Evolutionary conservation across 2,797 vertebrate species (phyloP).

Genomic region (Sebastes diploproa): DNA sequence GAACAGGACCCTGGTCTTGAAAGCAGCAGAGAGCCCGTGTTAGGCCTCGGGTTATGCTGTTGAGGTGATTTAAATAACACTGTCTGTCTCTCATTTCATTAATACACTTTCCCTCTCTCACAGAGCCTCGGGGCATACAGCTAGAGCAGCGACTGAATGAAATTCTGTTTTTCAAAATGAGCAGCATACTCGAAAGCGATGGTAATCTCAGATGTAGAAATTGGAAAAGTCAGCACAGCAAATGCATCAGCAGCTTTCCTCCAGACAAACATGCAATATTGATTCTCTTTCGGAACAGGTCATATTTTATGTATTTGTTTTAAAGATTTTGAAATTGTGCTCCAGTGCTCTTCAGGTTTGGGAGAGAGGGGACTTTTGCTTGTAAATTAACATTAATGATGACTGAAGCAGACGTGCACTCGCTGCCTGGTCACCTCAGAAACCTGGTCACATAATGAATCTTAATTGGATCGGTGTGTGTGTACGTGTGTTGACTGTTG

Average conservation of each 20-base stretch:
- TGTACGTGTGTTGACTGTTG: slow-evolving; percentile 4
- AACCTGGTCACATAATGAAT: slow-evolving; percentile 35
- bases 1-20: slow-evolving; percentile 3
- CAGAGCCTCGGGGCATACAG: slow-evolving; percentile 65
- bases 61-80: slow-evolving; percentile 82
- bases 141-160: slow-evolving; percentile 71
- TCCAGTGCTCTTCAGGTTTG: slow-evolving; percentile 21
- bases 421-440: slow-evolving; percentile 19
- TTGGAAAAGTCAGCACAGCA: slow-evolving; percentile 78
- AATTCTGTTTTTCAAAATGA: slow-evolving; percentile 80
- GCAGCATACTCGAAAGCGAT: slow-evolving; percentile 73
- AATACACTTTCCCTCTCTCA: slow-evolving; percentile 67
- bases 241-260: slow-evolving; percentile 74
- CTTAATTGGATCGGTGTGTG: slow-evolving; percentile 22
- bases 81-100: slow-evolving; percentile 79
- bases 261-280: slow-evolving; percentile 79
- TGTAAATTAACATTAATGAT: slow-evolving; percentile 59
- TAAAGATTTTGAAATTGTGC: slow-evolving; percentile 67
- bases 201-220: slow-evolving; percentile 81
- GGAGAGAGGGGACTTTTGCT: slow-evolving; percentile 10
- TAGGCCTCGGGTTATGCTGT: slow-evolving; percentile 67
- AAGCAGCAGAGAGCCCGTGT: slow-evolving; percentile 53
- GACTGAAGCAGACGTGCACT: slow-evolving; percentile 26
- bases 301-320: slow-evolving; percentile 79
- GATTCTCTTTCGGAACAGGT: slow-evolving; percentile 70